phyloP scores from a whole-genome alignment of 2,113 vertebrate genomes.

The Thamnophis sirtalis region DNA sequence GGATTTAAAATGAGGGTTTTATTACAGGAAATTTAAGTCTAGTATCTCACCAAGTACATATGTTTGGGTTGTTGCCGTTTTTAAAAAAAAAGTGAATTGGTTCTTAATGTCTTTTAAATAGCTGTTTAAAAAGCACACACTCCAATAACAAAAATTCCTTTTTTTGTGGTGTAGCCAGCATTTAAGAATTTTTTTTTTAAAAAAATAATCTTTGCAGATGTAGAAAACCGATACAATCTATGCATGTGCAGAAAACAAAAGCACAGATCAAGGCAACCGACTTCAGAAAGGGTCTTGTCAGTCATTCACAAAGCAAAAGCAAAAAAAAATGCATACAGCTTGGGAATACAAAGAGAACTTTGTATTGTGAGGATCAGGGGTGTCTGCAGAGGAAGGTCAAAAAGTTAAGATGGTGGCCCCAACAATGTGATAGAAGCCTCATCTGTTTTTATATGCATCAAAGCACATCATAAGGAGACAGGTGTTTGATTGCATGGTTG shows the following conservation, averaged over 20 bases:
- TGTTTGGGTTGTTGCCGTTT: not conserved
- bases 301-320: not conserved
- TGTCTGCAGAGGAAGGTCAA: not conserved
- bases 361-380: not conserved
- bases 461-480: not conserved
- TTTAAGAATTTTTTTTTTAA: not conserved
- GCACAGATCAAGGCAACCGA: not conserved
- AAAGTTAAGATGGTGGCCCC: not conserved
- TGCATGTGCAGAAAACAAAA: not conserved
- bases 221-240: not conserved
- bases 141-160: not conserved
- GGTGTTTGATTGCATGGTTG: not conserved
- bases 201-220: not conserved
- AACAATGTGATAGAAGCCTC: not conserved
- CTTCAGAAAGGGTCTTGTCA: not conserved
- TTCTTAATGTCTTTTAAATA: not conserved
- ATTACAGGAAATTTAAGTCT: constrained; percentile 12
- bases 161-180: not conserved
- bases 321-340: not conserved
- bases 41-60: not conserved
- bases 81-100: not conserved
- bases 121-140: not conserved
- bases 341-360: not conserved
- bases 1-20: not conserved
- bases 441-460: not conserved